Evolutionary conservation across 2,888 invertebrate genomes (phyloP).

Genomic region (Leptinotarsa peninsularis): DNA sequence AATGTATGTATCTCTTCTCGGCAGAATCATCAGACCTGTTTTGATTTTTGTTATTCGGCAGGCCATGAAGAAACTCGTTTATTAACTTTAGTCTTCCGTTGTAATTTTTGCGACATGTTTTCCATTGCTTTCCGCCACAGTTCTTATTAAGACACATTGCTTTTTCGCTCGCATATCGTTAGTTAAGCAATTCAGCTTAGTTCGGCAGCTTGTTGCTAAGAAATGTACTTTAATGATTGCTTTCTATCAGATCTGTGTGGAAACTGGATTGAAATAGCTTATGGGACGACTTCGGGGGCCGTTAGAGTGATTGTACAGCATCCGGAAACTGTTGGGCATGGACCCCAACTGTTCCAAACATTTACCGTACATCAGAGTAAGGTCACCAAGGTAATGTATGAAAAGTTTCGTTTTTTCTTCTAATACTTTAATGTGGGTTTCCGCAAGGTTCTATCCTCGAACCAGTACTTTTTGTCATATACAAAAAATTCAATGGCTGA

Average conservation of each 20-base stretch:
- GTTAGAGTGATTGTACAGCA: conserved; percentile 98
- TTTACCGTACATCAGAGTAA: conserved; percentile 97
- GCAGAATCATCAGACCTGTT: too few species aligned
- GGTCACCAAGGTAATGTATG: conserved; percentile 83
- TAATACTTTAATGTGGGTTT: too few species aligned
- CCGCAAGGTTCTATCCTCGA: too few species aligned
- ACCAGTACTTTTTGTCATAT: too few species aligned
- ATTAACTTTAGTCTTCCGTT: neutral
- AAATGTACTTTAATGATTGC: conserved; percentile 2
- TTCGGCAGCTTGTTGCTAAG: neutral
- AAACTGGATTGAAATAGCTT: conserved; percentile 99
- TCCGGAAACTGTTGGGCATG: conserved; percentile 98
- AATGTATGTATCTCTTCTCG: too few species aligned
- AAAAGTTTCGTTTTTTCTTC: neutral
- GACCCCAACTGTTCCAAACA: conserved; percentile 97
- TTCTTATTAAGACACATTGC: conserved; percentile 28
- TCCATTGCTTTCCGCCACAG: neutral
- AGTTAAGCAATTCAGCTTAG: neutral
- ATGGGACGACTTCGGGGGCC: conserved; percentile 95
- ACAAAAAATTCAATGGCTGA: too few species aligned
- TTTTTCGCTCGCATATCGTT: conserved; percentile 20
- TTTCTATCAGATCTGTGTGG: conserved; percentile 85
- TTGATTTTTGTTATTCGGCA: too few species aligned
- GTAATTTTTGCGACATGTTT: conserved; percentile 29
- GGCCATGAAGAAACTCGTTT: too few species aligned